Evolutionary conservation across 2,113 vertebrate genomes (phyloP).

Genomic region (Motacilla tschutschensis): DNA sequence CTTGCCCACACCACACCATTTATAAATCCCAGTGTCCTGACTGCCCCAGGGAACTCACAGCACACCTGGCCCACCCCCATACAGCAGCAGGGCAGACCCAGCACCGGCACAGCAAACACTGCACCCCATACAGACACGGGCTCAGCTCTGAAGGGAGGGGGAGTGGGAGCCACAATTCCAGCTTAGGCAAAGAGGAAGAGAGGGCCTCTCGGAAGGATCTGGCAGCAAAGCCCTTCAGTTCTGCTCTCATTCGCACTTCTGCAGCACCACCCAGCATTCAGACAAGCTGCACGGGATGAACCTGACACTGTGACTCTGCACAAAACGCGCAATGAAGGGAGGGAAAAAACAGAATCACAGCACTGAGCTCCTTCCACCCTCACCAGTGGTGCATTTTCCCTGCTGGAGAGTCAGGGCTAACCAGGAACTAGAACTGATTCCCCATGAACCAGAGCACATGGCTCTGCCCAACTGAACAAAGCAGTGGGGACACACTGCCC

Average conservation of each 20-base stretch:
- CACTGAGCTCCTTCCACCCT: neutral
- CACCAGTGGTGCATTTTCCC: neutral
- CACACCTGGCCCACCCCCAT: neutral
- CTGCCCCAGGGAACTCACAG: neutral
- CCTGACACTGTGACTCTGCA: accelerated
- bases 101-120: neutral
- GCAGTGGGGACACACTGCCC: neutral
- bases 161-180: neutral
- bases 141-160: neutral
- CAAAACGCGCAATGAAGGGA: neutral
- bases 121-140: accelerated
- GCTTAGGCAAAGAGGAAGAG: neutral
- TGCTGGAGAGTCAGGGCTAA: neutral
- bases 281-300: neutral
- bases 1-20: neutral
- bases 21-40: neutral
- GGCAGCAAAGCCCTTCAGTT: neutral
- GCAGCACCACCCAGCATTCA: neutral
- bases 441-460: neutral
- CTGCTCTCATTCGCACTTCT: neutral
- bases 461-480: neutral
- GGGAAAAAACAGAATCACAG: neutral
- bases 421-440: neutral
- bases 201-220: neutral
- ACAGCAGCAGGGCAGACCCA: accelerated